Evolutionary conservation across 2,888 invertebrate genomes (phyloP).

Genomic region (Drosophila pseudotakahashii): DNA sequence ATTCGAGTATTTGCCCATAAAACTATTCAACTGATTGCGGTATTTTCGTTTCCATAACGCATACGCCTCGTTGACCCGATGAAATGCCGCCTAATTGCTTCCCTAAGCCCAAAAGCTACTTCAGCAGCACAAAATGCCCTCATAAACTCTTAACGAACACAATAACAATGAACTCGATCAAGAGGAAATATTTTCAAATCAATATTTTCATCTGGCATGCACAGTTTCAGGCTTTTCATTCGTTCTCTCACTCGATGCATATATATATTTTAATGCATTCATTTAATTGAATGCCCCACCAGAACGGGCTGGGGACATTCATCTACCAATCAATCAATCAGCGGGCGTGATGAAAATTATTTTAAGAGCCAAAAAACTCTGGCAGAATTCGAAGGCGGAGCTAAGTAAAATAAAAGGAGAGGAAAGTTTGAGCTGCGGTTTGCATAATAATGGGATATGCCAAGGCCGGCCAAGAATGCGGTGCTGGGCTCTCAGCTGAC

Average conservation of each 20-base stretch:
- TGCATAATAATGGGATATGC: constrained; percentile 67
- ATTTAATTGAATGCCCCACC: constrained; percentile 50
- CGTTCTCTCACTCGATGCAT: not conserved
- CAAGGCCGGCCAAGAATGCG: constrained; percentile 20
- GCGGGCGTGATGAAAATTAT: constrained; percentile 59
- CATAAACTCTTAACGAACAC: constrained; percentile 27
- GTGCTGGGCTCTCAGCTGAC: constrained; percentile 22
- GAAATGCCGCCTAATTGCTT: constrained; percentile 26
- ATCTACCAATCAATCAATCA: constrained; percentile 66
- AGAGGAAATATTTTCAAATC: constrained; percentile 21
- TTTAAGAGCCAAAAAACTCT: constrained; percentile 38
- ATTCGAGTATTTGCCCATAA: not conserved
- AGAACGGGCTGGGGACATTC: constrained; percentile 39
- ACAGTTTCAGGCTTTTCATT: constrained; percentile 13
- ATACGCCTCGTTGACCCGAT: constrained; percentile 37
- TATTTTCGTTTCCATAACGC: constrained; percentile 24
- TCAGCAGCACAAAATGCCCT: not conserved
- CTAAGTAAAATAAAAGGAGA: constrained; percentile 26
- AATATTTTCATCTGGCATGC: constrained; percentile 6
- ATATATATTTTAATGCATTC: constrained; percentile 44
- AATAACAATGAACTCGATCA: constrained; percentile 46
- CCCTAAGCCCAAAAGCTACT: constrained; percentile 18
- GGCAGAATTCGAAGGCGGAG: constrained; percentile 1
- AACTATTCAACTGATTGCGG: constrained; percentile 9
- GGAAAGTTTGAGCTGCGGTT: constrained; percentile 40